These are phyloP conservation scores for Montipora efflorescens DNA, from an alignment of 64 coral and sea anemone genomes.

Conservation along the genomic window DNA sequence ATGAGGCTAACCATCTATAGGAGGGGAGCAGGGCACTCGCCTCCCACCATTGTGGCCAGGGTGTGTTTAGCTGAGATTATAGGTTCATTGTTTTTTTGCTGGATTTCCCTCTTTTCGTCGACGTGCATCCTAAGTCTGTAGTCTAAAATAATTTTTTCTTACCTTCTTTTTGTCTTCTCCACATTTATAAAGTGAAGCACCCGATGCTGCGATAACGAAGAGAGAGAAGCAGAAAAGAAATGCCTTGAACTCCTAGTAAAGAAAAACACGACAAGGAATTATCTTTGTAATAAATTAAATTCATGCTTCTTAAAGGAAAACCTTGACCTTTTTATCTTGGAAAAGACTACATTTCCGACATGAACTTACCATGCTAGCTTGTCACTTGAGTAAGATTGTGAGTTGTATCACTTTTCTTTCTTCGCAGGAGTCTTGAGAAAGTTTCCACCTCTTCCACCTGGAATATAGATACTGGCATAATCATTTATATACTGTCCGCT, in stretches of 20 bases:
- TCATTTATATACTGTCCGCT: no score
- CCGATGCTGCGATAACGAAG: neutral
- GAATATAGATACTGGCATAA: neutral
- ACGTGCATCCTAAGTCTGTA: no score
- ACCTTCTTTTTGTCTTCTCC: neutral
- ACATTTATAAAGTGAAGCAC: neutral
- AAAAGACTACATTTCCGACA: neutral
- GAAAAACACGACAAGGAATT: neutral
- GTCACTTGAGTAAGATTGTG: no score
- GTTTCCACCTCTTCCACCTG: neutral
- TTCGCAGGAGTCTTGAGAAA: neutral
- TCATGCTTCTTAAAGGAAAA: neutral
- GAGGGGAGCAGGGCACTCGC: no score
- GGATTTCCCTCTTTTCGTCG: no score
- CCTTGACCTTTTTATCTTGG: neutral
- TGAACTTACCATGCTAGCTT: neutral
- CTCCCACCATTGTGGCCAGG: no score
- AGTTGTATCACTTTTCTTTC: neutral
- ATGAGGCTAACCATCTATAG: no score
- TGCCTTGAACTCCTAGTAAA: neutral
- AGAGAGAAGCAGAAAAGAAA: neutral
- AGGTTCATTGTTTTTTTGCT: no score
- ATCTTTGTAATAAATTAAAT: no score
- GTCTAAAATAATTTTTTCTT: no score
- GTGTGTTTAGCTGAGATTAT: no score